A percentile compares a stretch with the other conserved stretches of the same genome.
phyloP scores from a whole-genome alignment of 1,140 invertebrate genomes.

The Halesus radiatus region DNA sequence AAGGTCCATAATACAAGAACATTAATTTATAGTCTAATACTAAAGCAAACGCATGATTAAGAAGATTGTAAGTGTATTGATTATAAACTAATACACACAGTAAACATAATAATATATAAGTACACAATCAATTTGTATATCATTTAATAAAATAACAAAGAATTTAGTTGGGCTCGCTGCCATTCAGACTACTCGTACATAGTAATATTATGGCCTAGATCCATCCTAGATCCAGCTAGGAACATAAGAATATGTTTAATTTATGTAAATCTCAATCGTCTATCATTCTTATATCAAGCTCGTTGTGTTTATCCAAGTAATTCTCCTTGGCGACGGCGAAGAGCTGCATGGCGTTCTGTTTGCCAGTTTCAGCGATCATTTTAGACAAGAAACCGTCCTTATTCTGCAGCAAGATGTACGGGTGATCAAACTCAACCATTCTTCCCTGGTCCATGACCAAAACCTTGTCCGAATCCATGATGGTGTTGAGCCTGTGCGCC shows the following conservation, averaged over 20 bases:
- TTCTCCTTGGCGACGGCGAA: constrained; percentile 61
- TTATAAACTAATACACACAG: too few relatives aligned
- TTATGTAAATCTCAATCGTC: constrained; percentile 43
- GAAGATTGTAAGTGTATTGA: too few relatives aligned
- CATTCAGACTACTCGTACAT: too few relatives aligned
- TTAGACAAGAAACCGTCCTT: constrained; percentile 72
- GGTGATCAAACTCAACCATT: constrained; percentile 76
- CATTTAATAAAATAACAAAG: too few relatives aligned
- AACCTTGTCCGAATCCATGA: constrained; percentile 74
- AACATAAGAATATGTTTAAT: not conserved
- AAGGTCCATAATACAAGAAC: too few relatives aligned
- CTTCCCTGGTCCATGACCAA: constrained; percentile 73
- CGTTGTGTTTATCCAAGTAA: constrained; percentile 32
- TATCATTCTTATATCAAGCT: constrained; percentile 51
- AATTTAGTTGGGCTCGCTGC: too few relatives aligned
- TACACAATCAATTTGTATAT: too few relatives aligned
- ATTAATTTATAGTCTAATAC: too few relatives aligned
- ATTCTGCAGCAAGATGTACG: constrained; percentile 73
- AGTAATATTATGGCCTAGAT: too few relatives aligned
- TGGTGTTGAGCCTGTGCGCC: constrained; percentile 78
- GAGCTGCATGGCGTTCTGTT: constrained; percentile 62
- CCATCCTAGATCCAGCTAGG: too few relatives aligned
- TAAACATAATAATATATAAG: too few relatives aligned
- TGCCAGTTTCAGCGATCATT: constrained; percentile 74
- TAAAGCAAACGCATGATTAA: too few relatives aligned